A percentile compares a stretch with the other conserved stretches of the same genome.
phyloP scores from a whole-genome alignment of 2,797 vertebrate genomes.

The Cheirogaleus major region DNA sequence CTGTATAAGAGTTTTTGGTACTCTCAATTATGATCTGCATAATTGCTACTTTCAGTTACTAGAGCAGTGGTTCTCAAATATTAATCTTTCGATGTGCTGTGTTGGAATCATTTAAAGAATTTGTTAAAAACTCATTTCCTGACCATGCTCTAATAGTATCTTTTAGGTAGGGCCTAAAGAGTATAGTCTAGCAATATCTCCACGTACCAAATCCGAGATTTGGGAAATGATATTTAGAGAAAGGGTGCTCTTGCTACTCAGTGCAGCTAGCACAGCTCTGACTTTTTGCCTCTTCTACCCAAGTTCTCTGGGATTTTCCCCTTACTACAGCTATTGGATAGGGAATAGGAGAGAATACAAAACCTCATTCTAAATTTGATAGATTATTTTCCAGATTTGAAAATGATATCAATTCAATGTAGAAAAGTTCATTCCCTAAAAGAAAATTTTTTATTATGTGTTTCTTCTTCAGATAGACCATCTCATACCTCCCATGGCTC shows the following conservation, averaged over 20 bases:
- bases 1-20: not conserved
- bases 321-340: not conserved
- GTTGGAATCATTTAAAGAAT: not conserved
- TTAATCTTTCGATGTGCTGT: not conserved
- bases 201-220: not conserved
- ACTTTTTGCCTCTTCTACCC: not conserved
- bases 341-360: not conserved
- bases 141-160: not conserved
- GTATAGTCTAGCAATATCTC: not conserved
- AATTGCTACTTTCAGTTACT: not conserved
- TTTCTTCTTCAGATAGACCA: not conserved
- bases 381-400: not conserved
- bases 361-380: not conserved
- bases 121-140: slow-evolving; percentile 1
- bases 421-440: not conserved
- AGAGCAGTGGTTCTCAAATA: not conserved
- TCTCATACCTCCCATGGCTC: not conserved
- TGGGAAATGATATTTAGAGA: not conserved
- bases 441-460: not conserved
- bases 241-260: not conserved
- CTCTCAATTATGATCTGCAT: not conserved
- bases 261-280: not conserved
- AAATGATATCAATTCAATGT: not conserved
- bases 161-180: not conserved
- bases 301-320: not conserved